Evolutionary conservation across 2,888 invertebrate genomes (phyloP).

Genomic region (Galerucella pusilla): DNA sequence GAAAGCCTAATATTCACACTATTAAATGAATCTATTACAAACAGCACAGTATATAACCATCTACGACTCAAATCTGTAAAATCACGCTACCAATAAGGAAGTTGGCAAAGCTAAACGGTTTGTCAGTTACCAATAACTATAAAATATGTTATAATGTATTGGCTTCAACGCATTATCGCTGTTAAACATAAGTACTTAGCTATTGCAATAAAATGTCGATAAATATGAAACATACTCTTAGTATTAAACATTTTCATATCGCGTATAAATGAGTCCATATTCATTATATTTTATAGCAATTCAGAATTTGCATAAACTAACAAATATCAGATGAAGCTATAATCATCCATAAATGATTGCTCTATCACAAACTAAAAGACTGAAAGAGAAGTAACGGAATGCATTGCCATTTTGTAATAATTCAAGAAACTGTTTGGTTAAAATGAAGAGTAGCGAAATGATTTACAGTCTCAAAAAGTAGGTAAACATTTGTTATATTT

Average conservation of each 20-base stretch:
- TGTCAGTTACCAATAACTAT: background rate
- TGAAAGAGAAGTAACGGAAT: slow-evolving; percentile 20
- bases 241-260: slow-evolving; percentile 1
- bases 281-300: slow-evolving; percentile 24
- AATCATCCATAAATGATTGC: slow-evolving; percentile 23
- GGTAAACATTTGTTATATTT: too few species aligned
- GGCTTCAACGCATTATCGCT: background rate
- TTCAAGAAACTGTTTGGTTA: background rate
- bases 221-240: slow-evolving; percentile 2
- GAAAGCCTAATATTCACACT: too few species aligned
- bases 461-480: too few species aligned
- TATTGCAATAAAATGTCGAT: background rate
- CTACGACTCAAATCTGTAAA: too few species aligned
- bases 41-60: too few species aligned
- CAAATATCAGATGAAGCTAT: slow-evolving; percentile 17
- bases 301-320: slow-evolving; percentile 3
- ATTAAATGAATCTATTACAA: too few species aligned
- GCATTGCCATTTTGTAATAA: slow-evolving; percentile 13
- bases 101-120: background rate
- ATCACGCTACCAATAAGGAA: background rate
- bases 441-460: background rate
- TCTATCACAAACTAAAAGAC: slow-evolving; percentile 24
- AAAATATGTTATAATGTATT: background rate
- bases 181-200: background rate
- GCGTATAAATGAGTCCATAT: slow-evolving; percentile 13